Evolutionary conservation across 2,888 invertebrate genomes (phyloP).

Genomic region (Pterostichus niger): DNA sequence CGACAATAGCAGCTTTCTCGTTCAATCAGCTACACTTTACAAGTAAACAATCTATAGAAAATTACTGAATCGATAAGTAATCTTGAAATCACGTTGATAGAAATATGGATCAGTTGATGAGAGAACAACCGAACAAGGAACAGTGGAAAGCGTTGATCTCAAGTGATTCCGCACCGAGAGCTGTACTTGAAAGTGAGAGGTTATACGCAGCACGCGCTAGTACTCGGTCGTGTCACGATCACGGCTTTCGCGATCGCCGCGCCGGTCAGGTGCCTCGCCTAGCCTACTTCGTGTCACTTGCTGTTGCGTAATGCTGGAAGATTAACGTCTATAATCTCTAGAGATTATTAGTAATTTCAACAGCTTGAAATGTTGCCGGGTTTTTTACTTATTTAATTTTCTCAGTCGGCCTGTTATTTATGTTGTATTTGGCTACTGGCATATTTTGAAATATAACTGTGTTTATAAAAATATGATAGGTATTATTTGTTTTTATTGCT

Average conservation of each 20-base stretch:
- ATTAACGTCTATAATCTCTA: constrained; percentile 50
- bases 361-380: constrained; percentile 56
- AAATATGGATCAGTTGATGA: constrained; percentile 18
- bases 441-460: constrained; percentile 56
- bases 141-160: constrained; percentile 8
- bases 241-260: not conserved
- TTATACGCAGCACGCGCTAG: not conserved
- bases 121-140: too few species aligned
- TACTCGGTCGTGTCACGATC: constrained; percentile 13
- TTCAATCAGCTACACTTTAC: constrained; percentile 20
- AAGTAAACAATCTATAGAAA: constrained; percentile 33
- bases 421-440: constrained; percentile 55
- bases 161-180: not conserved
- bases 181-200: constrained; percentile 13
- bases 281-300: constrained; percentile 39
- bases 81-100: constrained; percentile 36
- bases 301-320: constrained; percentile 39
- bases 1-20: constrained; percentile 38
- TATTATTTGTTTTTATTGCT: constrained; percentile 56
- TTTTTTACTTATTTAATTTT: constrained; percentile 57
- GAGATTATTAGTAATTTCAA: constrained; percentile 60
- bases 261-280: constrained; percentile 31
- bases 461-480: constrained; percentile 49
- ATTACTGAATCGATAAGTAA: constrained; percentile 29
- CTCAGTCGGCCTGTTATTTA: constrained; percentile 47